These are phyloP conservation scores for Cacoxenus indagator DNA, from an alignment of 2,888 invertebrate species.

Conservation along the genomic window DNA sequence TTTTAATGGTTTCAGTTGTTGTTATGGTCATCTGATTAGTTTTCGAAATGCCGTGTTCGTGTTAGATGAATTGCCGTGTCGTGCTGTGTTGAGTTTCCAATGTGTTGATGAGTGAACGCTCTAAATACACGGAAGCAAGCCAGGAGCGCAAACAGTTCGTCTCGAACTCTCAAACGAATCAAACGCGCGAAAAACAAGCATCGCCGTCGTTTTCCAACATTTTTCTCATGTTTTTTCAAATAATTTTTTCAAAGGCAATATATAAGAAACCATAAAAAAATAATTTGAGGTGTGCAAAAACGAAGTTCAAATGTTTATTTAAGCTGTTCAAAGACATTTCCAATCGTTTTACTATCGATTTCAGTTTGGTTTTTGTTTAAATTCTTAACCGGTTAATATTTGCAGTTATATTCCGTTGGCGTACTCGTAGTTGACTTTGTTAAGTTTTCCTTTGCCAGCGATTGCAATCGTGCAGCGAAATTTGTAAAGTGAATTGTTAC, in stretches of 20 bases:
- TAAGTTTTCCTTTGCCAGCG: no score
- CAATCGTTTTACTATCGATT: no score
- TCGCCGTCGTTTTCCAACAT: neutral
- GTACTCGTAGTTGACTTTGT: no score
- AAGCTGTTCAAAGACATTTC: neutral
- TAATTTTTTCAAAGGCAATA: neutral
- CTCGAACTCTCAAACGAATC: constrained; percentile 34
- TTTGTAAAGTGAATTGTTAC: neutral
- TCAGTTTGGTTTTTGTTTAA: no score
- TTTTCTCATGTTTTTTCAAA: constrained; percentile 1
- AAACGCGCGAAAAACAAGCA: constrained; percentile 25
- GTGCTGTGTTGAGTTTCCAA: constrained; percentile 35
- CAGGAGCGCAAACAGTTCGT: constrained; percentile 31
- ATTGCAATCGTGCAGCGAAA: no score
- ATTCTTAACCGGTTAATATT: no score
- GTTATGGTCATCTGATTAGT: neutral
- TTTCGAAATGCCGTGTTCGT: neutral
- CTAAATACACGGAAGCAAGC: neutral
- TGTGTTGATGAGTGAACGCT: neutral
- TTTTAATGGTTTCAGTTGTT: neutral
- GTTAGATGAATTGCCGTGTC: neutral
- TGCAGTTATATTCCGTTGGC: no score
- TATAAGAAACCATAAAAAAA: constrained; percentile 2
- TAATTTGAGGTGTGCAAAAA: neutral
- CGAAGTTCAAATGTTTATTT: neutral